These are phyloP conservation scores for Clusia tigrina DNA, from an alignment of 2,888 invertebrate species.

Conservation along the genomic window DNA sequence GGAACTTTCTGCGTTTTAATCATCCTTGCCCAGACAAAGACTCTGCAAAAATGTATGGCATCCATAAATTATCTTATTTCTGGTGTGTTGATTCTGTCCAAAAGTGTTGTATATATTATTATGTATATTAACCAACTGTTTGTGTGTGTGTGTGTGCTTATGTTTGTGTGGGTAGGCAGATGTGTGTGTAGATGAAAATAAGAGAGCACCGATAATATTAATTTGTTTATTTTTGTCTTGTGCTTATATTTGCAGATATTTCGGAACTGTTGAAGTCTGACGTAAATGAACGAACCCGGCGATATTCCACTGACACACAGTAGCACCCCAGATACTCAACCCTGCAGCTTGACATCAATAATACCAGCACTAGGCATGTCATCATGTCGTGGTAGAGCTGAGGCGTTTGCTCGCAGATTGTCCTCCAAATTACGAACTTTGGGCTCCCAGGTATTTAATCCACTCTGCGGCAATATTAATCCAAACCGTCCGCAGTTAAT, in stretches of 20 bases:
- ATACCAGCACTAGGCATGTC: conserved; percentile 73
- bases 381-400: conserved; percentile 82
- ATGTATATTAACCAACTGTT: no score
- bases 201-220: conserved; percentile 29
- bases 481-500: conserved; percentile 62
- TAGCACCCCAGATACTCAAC: conserved; percentile 63
- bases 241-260: conserved; percentile 36
- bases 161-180: conserved; percentile 31
- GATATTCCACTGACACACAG: conserved; percentile 60
- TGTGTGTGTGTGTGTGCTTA: no score
- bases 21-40: neutral
- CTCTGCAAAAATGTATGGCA: neutral
- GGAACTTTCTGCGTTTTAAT: neutral
- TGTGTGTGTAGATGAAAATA: conserved; percentile 1
- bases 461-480: conserved; percentile 87
- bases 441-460: conserved; percentile 70
- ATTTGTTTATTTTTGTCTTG: conserved; percentile 29
- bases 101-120: neutral
- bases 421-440: conserved; percentile 78
- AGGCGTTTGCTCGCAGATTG: conserved; percentile 80
- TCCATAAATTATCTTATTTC: neutral
- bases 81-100: neutral
- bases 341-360: conserved; percentile 75
- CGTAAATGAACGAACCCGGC: conserved; percentile 64
- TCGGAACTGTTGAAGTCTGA: conserved; percentile 48